Conservation (phyloP, 2,888 invertebrate species). For the Camponotus fellah region DNA sequence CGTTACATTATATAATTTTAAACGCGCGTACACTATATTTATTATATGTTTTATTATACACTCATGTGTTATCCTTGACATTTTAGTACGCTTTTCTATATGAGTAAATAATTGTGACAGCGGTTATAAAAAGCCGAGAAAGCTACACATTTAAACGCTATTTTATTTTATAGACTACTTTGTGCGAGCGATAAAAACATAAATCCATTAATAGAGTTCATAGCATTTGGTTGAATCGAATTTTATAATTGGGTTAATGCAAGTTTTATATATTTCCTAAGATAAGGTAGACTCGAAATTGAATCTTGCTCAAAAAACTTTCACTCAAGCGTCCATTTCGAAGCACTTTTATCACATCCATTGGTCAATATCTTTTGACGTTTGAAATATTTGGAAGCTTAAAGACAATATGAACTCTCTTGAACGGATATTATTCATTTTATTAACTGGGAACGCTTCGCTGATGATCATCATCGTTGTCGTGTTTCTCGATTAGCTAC, state of each 20-base stretch:
- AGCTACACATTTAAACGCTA: not conserved
- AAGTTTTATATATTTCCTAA: not conserved
- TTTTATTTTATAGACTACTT: not conserved
- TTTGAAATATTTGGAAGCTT: not conserved
- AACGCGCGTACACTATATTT: not conserved
- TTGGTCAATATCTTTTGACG: not conserved
- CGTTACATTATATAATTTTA: not conserved
- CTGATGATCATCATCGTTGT: not conserved
- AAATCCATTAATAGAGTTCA: not conserved
- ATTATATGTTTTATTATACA: not conserved
- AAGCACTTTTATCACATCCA: not conserved
- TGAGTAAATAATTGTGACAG: not conserved
- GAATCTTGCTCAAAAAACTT: not conserved
- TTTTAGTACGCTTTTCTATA: not conserved
- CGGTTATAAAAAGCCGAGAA: not conserved
- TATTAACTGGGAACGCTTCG: not conserved
- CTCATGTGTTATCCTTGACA: not conserved
- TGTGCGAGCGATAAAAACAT: not conserved
- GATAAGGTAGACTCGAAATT: not conserved
- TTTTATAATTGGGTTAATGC: not conserved
- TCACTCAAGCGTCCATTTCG: not conserved
- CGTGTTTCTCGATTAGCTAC: not conserved
- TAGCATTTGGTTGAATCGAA: not conserved
- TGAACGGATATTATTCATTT: not conserved
- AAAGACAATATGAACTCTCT: slow-evolving; percentile 15